Evolutionary conservation across 2,888 invertebrate genomes (phyloP).

Genomic region (Lathronympha strigana): DNA sequence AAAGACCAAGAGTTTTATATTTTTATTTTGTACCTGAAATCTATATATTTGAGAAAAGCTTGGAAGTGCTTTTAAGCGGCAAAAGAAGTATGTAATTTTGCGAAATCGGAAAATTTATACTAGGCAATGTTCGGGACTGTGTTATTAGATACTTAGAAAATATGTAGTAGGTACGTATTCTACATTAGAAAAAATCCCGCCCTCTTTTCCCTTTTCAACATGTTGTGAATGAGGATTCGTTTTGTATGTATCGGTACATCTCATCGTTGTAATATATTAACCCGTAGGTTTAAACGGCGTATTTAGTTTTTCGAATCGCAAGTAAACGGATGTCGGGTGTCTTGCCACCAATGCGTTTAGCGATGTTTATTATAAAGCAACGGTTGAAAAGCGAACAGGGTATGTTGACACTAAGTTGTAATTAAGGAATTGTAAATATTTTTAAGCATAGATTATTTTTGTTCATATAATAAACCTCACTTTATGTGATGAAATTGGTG

Average conservation of each 20-base stretch:
- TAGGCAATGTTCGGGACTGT: conserved; percentile 74
- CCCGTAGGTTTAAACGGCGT: conserved; percentile 14
- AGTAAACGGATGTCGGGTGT: conserved; percentile 44
- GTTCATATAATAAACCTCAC: conserved; percentile 82
- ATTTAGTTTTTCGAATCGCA: conserved; percentile 33
- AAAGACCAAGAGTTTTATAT: conserved; percentile 27
- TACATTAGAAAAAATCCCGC: conserved; percentile 61
- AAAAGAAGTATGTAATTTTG: conserved; percentile 40
- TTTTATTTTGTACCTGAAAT: conserved; percentile 40
- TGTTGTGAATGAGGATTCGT: conserved; percentile 66
- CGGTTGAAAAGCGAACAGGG: conserved; percentile 84
- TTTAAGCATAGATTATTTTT: conserved; percentile 78
- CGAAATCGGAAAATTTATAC: conserved; percentile 49
- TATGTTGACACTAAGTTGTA: conserved; percentile 78
- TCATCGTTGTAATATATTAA: conserved; percentile 25
- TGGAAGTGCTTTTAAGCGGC: conserved; percentile 33
- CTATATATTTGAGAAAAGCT: conserved; percentile 18
- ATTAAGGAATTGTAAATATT: conserved; percentile 81
- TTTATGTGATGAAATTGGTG: conserved; percentile 64
- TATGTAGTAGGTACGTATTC: conserved; percentile 59
- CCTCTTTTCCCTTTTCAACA: conserved; percentile 82
- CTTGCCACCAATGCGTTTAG: conserved; percentile 64
- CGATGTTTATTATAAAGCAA: conserved; percentile 64
- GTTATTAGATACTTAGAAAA: conserved; percentile 74
- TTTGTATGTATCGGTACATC: conserved; percentile 41